A percentile compares a stretch with the other conserved stretches of the same genome.
phyloP scores from a whole-genome alignment of 2,888 invertebrate species.

The Latheticus oryzae region DNA sequence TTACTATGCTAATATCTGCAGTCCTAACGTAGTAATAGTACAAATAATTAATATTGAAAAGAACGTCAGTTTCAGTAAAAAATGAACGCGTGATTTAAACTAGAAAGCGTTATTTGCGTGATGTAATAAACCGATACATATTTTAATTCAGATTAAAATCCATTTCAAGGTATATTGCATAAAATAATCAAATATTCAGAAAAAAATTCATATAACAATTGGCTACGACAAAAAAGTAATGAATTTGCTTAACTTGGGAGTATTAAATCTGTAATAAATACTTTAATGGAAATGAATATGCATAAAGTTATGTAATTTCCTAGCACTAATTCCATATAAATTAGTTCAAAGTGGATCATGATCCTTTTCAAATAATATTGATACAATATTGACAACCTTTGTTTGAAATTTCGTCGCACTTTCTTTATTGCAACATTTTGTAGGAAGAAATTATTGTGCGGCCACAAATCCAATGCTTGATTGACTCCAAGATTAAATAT shows the following conservation, averaged over 20 bases:
- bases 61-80: slow-evolving; percentile 31
- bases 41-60: slow-evolving; percentile 29
- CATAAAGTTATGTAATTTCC: slow-evolving; percentile 15
- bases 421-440: slow-evolving; percentile 32
- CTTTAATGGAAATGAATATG: slow-evolving; percentile 3
- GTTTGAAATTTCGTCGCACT: slow-evolving; percentile 30
- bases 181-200: slow-evolving; percentile 18
- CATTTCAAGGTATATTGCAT: slow-evolving; percentile 34
- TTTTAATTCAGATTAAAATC: slow-evolving; percentile 29
- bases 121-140: slow-evolving; percentile 34
- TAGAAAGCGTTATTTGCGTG: slow-evolving; percentile 34
- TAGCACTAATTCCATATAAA: slow-evolving; percentile 3
- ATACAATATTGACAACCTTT: slow-evolving; percentile 5
- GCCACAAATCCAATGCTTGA: slow-evolving; percentile 33
- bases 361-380: background rate
- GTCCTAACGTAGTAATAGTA: slow-evolving; percentile 12
- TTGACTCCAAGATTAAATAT: slow-evolving; percentile 26
- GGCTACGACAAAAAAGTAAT: too few species aligned
- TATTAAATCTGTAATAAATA: background rate
- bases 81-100: slow-evolving; percentile 38
- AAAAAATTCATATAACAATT: slow-evolving; percentile 22
- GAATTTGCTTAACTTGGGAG: background rate
- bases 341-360: background rate
- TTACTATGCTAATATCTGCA: slow-evolving; percentile 1
- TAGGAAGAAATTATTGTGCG: slow-evolving; percentile 31